Conservation (phyloP, 2,113 vertebrate genomes). For the Neolamprologus falcicula region DNA sequence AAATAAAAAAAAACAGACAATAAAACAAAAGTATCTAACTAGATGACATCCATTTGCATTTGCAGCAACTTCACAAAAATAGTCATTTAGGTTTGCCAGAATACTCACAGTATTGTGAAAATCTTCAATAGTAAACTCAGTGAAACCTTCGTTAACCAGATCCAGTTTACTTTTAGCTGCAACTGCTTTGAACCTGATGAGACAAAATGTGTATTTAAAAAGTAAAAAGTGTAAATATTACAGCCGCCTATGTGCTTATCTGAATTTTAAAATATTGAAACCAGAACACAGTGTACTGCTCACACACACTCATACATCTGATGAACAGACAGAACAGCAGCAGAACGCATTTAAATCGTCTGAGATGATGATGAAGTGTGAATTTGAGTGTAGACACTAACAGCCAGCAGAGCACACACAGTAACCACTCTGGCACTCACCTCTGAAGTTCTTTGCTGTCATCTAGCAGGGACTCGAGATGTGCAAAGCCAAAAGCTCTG, state of each 20-base stretch:
- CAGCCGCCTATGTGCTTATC: not conserved
- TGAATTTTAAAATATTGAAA: not conserved
- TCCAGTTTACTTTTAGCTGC: constrained; percentile 89
- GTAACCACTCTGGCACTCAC: constrained; percentile 50
- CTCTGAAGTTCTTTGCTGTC: constrained; percentile 86
- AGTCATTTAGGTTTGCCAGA: not conserved
- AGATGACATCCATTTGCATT: not conserved
- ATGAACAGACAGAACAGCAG: not conserved
- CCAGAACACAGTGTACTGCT: rapidly evolving
- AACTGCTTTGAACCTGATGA: constrained; percentile 84
- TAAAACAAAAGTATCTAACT: not conserved
- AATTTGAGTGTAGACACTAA: not conserved
- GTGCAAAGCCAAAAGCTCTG: constrained; percentile 88
- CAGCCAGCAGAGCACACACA: not conserved
- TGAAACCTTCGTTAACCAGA: constrained; percentile 87
- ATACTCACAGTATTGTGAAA: constrained; percentile 89
- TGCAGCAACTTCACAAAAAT: rapidly evolving
- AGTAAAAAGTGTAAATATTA: not conserved
- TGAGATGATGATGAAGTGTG: not conserved
- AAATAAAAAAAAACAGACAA: not conserved
- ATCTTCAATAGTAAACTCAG: constrained; percentile 92
- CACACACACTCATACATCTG: rapidly evolving
- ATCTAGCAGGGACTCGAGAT: constrained; percentile 86
- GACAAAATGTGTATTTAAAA: not conserved
- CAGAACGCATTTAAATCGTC: not conserved